A percentile compares a stretch with the other conserved stretches of the same genome.
Conservation (phyloP, 2,888 invertebrate genomes). For the Doris montereyensis region DNA sequence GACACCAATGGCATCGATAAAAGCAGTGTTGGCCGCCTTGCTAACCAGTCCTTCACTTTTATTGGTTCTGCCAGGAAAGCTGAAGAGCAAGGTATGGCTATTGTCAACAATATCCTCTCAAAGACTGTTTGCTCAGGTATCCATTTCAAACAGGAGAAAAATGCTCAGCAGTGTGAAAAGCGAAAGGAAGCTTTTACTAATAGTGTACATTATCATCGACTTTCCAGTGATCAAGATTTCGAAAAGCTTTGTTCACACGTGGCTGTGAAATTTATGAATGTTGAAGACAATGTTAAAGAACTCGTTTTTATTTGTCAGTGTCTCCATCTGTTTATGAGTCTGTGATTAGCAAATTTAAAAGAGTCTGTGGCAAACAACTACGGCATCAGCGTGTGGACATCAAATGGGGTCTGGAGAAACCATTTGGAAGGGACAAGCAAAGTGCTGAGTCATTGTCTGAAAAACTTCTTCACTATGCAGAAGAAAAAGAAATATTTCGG, state of each 20-base stretch:
- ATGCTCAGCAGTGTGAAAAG: too few species aligned
- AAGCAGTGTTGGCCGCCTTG: neutral
- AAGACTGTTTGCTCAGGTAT: slow-evolving; percentile 43
- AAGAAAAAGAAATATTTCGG: slow-evolving; percentile 87
- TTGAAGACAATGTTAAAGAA: slow-evolving; percentile 28
- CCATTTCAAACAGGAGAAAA: too few species aligned
- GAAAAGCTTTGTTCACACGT: too few species aligned
- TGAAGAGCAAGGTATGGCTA: too few species aligned
- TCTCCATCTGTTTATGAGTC: slow-evolving; percentile 38
- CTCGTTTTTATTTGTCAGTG: slow-evolving; percentile 42
- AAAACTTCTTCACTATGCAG: slow-evolving; percentile 88
- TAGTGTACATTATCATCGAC: too few species aligned
- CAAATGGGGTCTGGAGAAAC: slow-evolving; percentile 97
- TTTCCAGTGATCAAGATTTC: too few species aligned
- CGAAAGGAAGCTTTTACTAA: too few species aligned
- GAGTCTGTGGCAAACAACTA: slow-evolving; percentile 13
- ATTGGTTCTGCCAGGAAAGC: slow-evolving; percentile 30
- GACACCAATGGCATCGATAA: neutral
- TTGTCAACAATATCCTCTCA: too few species aligned
- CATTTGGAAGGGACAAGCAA: slow-evolving; percentile 92
- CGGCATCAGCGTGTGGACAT: slow-evolving; percentile 77
- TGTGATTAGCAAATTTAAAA: slow-evolving; percentile 30
- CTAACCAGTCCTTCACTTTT: slow-evolving; percentile 35
- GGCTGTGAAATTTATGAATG: too few species aligned
- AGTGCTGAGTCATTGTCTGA: slow-evolving; percentile 87